A percentile compares a stretch with the other conserved stretches of the same genome.
Conservation (phyloP, 2,797 vertebrate species). For the Coluber constrictor region DNA sequence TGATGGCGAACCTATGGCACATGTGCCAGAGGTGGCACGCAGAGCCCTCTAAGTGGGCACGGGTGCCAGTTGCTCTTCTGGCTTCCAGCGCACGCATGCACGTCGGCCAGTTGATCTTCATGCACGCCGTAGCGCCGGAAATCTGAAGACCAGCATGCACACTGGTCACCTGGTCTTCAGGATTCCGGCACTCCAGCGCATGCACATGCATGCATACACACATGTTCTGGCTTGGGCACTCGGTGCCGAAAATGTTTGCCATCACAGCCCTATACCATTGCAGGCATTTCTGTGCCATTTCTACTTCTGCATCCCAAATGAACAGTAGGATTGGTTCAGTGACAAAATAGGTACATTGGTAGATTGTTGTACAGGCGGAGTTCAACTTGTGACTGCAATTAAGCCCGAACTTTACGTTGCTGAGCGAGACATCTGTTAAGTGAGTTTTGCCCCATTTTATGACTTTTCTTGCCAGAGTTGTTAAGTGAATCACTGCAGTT, state of each 20-base stretch:
- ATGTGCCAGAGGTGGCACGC: too few species aligned
- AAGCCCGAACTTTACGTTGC: background rate
- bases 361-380: background rate
- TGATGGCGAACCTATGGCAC: too few species aligned
- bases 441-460: background rate
- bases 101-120: rapidly evolving
- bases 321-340: background rate
- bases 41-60: too few species aligned
- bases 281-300: background rate
- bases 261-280: too few species aligned
- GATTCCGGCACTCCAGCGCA: too few species aligned
- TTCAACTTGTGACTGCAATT: background rate
- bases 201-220: too few species aligned
- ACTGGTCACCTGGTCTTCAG: too few species aligned
- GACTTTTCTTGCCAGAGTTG: background rate
- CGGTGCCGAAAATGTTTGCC: too few species aligned
- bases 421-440: background rate
- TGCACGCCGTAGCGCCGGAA: too few species aligned
- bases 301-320: background rate
- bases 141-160: too few species aligned
- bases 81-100: rapidly evolving
- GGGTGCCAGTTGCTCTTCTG: too few species aligned
- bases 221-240: too few species aligned
- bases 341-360: background rate
- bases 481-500: background rate